A percentile compares a stretch with the other conserved stretches of the same genome.
Conservation (phyloP, 1,140 invertebrate species). For the Drosophila nebulosa region DNA sequence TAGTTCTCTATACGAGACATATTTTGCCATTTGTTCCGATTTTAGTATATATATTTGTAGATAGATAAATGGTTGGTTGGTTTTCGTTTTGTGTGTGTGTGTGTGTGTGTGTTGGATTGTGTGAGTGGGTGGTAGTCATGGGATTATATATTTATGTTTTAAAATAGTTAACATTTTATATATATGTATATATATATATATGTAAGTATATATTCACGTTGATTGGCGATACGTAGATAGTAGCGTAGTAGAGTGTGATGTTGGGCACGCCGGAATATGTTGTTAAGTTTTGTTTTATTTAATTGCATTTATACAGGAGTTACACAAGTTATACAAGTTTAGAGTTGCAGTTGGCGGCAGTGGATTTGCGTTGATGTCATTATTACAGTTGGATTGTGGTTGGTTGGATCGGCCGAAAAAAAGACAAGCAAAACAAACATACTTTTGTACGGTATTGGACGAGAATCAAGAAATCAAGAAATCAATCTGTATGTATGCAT, state of each 20-base stretch:
- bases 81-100: conserved; percentile 19
- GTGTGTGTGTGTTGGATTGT: conserved; percentile 8
- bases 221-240: conserved; percentile 4
- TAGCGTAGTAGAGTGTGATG: not conserved
- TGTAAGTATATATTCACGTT: conserved; percentile 24
- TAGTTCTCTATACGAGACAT: conserved; percentile 88
- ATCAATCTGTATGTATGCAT: too few relatives aligned
- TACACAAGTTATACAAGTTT: not conserved
- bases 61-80: not conserved
- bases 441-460: conserved; percentile 66
- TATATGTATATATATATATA: not conserved
- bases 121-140: not conserved
- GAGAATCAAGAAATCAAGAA: conserved; percentile 17
- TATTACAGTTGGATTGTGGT: conserved; percentile 58
- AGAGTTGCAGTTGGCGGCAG: conserved; percentile 20
- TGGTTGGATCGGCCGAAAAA: conserved; percentile 63
- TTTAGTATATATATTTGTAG: not conserved
- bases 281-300: conserved; percentile 23
- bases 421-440: conserved; percentile 56
- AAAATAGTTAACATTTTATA: conserved; percentile 2
- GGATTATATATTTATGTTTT: conserved; percentile 2
- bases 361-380: conserved; percentile 54
- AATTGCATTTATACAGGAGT: not conserved
- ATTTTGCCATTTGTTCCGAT: conserved; percentile 57
- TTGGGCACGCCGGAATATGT: conserved; percentile 21